Percentiles rank a stretch among this genome's conserved stretches.
phyloP scores from a whole-genome alignment of 2,113 vertebrate genomes.

The Misgurnus mizolepis region DNA sequence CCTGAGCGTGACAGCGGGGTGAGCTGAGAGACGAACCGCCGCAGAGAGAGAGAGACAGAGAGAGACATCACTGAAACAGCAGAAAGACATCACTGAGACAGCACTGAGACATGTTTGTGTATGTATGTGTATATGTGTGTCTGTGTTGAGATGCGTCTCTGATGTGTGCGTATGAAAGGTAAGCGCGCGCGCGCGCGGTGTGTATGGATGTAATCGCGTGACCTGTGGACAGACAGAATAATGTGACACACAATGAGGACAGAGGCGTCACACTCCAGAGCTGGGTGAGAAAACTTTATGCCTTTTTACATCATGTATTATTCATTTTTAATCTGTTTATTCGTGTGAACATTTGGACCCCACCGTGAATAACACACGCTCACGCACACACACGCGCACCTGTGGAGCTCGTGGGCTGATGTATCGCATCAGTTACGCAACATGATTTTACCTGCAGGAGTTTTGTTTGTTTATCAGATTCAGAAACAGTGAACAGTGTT shows the following conservation, averaged over 20 bases:
- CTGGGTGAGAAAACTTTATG: constrained; percentile 66
- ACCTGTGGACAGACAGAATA: constrained; percentile 64
- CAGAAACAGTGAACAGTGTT: too few relatives aligned
- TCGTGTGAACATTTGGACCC: too few relatives aligned
- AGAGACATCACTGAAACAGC: constrained; percentile 57
- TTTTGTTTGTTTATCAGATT: too few relatives aligned
- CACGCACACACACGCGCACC: too few relatives aligned
- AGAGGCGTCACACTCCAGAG: constrained; percentile 67
- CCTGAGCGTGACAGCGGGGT: constrained; percentile 59
- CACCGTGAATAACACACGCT: too few relatives aligned
- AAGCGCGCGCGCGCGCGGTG: constrained; percentile 31
- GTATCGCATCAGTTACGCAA: too few relatives aligned
- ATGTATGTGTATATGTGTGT: neutral
- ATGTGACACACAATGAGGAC: constrained; percentile 65
- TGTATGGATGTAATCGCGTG: constrained; percentile 44
- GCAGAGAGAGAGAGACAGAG: constrained; percentile 58
- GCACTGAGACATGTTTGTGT: constrained; percentile 33
- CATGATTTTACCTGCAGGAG: too few relatives aligned
- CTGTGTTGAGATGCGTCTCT: constrained; percentile 24
- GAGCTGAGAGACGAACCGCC: constrained; percentile 64
- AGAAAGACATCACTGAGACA: neutral
- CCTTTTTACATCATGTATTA: too few relatives aligned
- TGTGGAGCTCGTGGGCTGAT: too few relatives aligned
- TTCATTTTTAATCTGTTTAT: too few relatives aligned
- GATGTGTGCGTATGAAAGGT: constrained; percentile 10